Conservation (phyloP, 2,113 vertebrate genomes). For the Raphicerus campestris region DNA sequence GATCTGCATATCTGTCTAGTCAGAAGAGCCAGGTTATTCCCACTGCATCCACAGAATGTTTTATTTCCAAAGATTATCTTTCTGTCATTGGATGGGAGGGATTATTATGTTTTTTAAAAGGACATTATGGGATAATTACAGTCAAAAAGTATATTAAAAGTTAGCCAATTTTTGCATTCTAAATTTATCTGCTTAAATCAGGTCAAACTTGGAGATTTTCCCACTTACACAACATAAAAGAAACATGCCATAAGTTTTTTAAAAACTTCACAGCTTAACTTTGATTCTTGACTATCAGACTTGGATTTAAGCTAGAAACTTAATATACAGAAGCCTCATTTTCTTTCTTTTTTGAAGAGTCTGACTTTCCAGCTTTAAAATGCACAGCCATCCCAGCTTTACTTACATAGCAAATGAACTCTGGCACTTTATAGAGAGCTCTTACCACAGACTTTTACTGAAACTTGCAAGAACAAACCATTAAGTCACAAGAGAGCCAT, state of each 20-base stretch:
- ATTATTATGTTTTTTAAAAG: neutral
- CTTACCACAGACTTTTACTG: neutral
- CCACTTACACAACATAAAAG: neutral
- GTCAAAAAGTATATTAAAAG: constrained; percentile 8
- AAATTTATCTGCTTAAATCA: constrained; percentile 51
- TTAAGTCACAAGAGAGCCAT: constrained; percentile 53
- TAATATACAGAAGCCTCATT: neutral
- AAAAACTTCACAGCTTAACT: constrained; percentile 15
- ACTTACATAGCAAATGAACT: neutral
- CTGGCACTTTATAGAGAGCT: neutral
- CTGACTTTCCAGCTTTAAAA: neutral
- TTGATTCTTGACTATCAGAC: neutral
- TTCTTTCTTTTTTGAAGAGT: neutral
- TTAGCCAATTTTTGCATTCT: constrained; percentile 17
- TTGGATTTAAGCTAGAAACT: neutral
- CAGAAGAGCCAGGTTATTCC: neutral
- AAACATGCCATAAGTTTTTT: neutral
- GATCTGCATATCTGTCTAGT: neutral
- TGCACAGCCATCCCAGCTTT: neutral
- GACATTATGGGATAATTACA: neutral
- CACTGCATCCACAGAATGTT: neutral
- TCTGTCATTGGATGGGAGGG: neutral
- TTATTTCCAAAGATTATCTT: constrained; percentile 7
- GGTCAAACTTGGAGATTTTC: constrained; percentile 33
- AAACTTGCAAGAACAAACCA: constrained; percentile 27